These are phyloP conservation scores for Parus major DNA, from an alignment of 2,113 vertebrate genomes.

Conservation along the genomic window DNA sequence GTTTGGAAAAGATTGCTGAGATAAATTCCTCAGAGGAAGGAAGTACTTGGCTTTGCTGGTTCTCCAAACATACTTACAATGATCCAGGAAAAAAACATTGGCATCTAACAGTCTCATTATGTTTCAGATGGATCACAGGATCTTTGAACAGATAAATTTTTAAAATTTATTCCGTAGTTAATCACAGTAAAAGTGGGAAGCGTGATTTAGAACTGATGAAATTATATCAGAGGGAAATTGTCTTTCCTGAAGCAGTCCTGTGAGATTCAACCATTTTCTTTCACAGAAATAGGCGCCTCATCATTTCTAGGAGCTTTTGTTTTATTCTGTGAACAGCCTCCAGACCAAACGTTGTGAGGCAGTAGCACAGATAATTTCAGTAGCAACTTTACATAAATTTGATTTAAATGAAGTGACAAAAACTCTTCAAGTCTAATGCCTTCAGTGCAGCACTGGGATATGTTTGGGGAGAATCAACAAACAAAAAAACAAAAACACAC, in stretches of 20 bases:
- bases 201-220: background rate
- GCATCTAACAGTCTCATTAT: background rate
- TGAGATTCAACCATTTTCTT: background rate
- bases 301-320: background rate
- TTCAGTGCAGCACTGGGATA: background rate
- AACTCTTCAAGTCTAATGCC: background rate
- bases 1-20: background rate
- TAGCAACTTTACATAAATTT: background rate
- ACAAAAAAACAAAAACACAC: background rate
- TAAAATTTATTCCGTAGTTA: background rate
- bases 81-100: background rate
- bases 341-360: background rate
- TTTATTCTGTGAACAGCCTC: background rate
- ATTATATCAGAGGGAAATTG: background rate
- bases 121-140: background rate
- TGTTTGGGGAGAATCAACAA: background rate
- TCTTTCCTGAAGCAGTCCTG: background rate
- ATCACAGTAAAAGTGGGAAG: background rate
- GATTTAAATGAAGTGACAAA: background rate
- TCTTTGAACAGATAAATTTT: background rate
- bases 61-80: background rate
- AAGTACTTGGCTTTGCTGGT: background rate
- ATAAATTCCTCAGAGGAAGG: background rate
- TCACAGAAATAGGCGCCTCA: background rate
- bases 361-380: background rate